These are phyloP conservation scores for Meloe dianella DNA, from an alignment of 2,888 invertebrate genomes.

Conservation along the genomic window DNA sequence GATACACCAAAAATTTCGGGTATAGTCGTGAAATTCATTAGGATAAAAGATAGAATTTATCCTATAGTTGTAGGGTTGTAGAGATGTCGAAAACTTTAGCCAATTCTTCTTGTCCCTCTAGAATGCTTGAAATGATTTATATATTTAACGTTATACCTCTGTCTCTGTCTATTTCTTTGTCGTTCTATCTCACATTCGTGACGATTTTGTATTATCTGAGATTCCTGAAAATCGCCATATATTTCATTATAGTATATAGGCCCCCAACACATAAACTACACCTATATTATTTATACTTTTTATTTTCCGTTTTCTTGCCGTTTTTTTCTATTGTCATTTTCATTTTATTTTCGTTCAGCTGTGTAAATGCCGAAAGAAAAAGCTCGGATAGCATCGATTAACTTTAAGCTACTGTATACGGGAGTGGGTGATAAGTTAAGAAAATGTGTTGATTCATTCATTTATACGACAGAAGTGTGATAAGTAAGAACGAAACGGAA, in stretches of 20 bases:
- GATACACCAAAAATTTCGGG: background rate
- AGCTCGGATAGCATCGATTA: slow-evolving; percentile 37
- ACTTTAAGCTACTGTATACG: slow-evolving; percentile 38
- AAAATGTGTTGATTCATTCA: slow-evolving; percentile 47
- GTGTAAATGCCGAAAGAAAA: background rate
- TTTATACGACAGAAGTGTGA: slow-evolving; percentile 42
- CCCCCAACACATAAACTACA: background rate
- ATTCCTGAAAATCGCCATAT: slow-evolving; percentile 2
- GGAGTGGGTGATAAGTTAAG: slow-evolving; percentile 37
- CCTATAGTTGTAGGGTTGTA: background rate
- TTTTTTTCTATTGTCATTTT: background rate
- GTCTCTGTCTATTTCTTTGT: background rate
- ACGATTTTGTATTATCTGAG: background rate
- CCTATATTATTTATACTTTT: background rate
- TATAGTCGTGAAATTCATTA: background rate
- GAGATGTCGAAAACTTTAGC: slow-evolving; percentile 5
- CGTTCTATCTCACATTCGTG: background rate
- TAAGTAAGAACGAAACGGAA: slow-evolving; percentile 28
- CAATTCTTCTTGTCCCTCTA: slow-evolving; percentile 4
- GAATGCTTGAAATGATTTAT: slow-evolving; percentile 4
- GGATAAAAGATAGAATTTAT: background rate
- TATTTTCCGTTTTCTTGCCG: background rate
- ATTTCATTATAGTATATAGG: background rate
- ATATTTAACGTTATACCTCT: background rate
- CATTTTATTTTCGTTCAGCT: background rate